These are phyloP conservation scores for Panthera uncia DNA, from an alignment of 2,113 vertebrate species.

Conservation along the genomic window DNA sequence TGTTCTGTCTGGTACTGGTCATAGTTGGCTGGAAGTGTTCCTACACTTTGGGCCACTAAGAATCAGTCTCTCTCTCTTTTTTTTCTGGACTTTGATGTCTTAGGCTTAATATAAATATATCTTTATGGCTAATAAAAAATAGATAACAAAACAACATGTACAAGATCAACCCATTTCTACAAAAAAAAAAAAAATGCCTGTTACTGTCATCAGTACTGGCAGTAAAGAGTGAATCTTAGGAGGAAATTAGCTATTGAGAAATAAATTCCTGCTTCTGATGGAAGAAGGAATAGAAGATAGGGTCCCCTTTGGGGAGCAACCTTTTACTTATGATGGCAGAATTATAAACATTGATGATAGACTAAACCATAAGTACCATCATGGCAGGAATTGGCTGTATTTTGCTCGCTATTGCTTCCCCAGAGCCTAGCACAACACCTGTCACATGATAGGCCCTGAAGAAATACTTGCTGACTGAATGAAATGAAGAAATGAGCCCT, in stretches of 20 bases:
- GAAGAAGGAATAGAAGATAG: background rate
- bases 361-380: background rate
- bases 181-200: background rate
- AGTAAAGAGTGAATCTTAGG: background rate
- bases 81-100: background rate
- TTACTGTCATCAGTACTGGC: background rate
- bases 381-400: background rate
- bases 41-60: background rate
- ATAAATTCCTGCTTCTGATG: slow-evolving; percentile 23
- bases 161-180: background rate
- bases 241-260: slow-evolving; percentile 12
- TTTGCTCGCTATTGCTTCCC: background rate
- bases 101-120: slow-evolving; percentile 16
- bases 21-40: background rate
- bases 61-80: background rate
- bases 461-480: background rate
- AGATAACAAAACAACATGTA: background rate
- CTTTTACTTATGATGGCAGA: background rate
- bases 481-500: background rate
- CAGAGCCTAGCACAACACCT: background rate
- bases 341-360: background rate
- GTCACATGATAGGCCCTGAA: background rate
- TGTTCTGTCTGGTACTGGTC: background rate
- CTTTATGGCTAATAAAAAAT: background rate
- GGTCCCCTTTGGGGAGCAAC: background rate